These are phyloP conservation scores for Proteles cristata DNA, from an alignment of 2,113 vertebrate genomes.

Conservation along the genomic window DNA sequence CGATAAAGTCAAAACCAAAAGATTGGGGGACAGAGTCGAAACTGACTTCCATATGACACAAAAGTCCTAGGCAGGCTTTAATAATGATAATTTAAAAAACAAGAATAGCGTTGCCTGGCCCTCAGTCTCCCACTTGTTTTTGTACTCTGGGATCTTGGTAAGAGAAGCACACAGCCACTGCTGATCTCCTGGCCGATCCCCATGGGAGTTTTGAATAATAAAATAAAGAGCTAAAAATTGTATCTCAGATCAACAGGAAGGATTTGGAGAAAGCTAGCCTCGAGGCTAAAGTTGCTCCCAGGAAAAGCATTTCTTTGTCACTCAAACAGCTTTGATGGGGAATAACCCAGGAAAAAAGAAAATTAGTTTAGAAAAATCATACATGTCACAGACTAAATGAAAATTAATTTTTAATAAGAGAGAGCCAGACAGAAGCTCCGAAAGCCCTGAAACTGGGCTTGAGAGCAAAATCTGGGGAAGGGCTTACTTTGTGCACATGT, in stretches of 20 bases:
- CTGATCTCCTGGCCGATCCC: background rate
- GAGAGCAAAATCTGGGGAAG: constrained; percentile 30
- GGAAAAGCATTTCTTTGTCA: constrained; percentile 56
- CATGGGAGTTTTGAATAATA: constrained; percentile 48
- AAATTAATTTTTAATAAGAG: constrained; percentile 72
- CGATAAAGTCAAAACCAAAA: constrained; percentile 45
- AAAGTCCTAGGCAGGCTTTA: constrained; percentile 42
- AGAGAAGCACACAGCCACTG: background rate
- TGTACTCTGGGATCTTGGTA: constrained; percentile 27
- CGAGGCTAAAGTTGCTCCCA: constrained; percentile 19
- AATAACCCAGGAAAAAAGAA: constrained; percentile 44
- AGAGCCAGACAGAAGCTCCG: background rate
- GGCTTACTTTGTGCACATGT: background rate
- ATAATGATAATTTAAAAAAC: constrained; percentile 16
- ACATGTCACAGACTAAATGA: constrained; percentile 50
- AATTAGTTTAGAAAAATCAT: constrained; percentile 56
- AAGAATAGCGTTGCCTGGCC: constrained; percentile 5
- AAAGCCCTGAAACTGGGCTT: constrained; percentile 18
- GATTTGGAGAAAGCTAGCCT: constrained; percentile 47
- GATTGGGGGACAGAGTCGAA: background rate
- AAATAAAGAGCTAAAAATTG: constrained; percentile 57
- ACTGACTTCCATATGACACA: constrained; percentile 41
- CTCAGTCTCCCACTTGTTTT: constrained; percentile 24
- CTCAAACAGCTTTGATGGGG: background rate
- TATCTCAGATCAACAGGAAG: constrained; percentile 26